Evolutionary conservation across 1,140 invertebrate genomes (phyloP), one percentile per base, ranked within the genome.

Genomic region (Pinna nobilis): DNA sequence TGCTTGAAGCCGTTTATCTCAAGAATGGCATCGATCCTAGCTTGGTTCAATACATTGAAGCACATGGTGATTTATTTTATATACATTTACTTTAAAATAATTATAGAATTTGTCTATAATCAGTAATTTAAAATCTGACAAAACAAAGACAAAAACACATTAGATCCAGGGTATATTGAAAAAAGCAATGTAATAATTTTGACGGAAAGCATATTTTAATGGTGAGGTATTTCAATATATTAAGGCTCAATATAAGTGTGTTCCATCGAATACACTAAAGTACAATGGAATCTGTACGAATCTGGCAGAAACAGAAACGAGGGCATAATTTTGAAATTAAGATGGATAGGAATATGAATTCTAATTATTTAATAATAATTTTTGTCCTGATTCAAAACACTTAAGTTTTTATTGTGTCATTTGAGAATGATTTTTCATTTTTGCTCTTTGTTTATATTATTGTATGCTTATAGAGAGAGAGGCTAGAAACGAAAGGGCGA

Each of bases 21-120:
- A 25, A 32, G 20, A 39, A 65, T 33, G 32, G 30, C 0, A 59
- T 80, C 25, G 55, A 77, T 20, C 20, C 41, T 1, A 20, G 23
- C 6, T 25, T 25, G 20, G 39, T 78, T 25, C 60, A 72, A 18
- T 69, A 70, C 53, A 70, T 80, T 28, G 79, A 80, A 70, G 79
- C 79, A 4, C 79, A 80, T 66, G 79, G 79, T 78, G 63, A 70
- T 57, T 39, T 37, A 5, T 23, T 15, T 32, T 32, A 39, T n/a
- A 33, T 1, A 59, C 55, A 7, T 59, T 59, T 4, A 35, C 37
- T 59, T 35, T 20, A 9, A 15, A 33, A 2, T n/a, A 6, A 1
- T 13, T n/a, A 20, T 3, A 0, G 9, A 30, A 59, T n/a, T 18
- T 35, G 18, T 20, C 37, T 0, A 13, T 0, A 5, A 59, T 59